phyloP scores from a whole-genome alignment of 2,113 vertebrate species.

The Zosterops hypoxanthus region DNA sequence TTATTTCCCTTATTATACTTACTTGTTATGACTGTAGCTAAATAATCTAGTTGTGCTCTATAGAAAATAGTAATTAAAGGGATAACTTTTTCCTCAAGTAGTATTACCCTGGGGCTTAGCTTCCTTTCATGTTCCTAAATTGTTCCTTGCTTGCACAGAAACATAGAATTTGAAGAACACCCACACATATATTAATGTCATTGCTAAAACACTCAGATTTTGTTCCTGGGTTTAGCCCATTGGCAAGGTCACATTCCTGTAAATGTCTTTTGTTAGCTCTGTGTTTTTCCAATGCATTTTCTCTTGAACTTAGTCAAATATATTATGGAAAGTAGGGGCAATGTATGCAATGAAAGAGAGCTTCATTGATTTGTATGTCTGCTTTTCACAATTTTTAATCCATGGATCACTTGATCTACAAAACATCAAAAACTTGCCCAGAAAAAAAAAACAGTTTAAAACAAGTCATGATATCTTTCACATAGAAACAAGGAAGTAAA shows the following conservation, averaged over 20 bases:
- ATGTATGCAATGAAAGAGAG: not conserved
- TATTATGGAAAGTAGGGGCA: not conserved
- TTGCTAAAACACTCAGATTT: not conserved
- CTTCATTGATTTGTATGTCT: not conserved
- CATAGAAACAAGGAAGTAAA: not conserved
- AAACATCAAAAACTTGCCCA: not conserved
- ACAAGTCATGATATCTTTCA: not conserved
- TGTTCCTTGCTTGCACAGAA: not conserved
- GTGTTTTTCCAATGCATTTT: not conserved
- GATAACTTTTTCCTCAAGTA: not conserved
- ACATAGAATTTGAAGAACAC: not conserved
- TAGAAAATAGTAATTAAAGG: not conserved
- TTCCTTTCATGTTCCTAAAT: not conserved
- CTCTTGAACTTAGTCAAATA: not conserved
- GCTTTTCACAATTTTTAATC: not conserved
- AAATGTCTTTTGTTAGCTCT: not conserved
- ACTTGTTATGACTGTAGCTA: not conserved
- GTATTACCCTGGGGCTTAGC: not conserved
- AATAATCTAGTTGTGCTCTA: not conserved
- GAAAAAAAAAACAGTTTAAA: not conserved
- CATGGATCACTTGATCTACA: not conserved
- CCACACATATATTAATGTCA: fast-evolving
- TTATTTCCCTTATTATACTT: not conserved
- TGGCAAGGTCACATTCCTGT: not conserved
- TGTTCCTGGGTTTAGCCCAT: not conserved